Percentiles rank a stretch among this genome's conserved stretches.
These are phyloP conservation scores for Sebastes nivosus DNA, from an alignment of 2,797 vertebrate species.

Conservation along the genomic window DNA sequence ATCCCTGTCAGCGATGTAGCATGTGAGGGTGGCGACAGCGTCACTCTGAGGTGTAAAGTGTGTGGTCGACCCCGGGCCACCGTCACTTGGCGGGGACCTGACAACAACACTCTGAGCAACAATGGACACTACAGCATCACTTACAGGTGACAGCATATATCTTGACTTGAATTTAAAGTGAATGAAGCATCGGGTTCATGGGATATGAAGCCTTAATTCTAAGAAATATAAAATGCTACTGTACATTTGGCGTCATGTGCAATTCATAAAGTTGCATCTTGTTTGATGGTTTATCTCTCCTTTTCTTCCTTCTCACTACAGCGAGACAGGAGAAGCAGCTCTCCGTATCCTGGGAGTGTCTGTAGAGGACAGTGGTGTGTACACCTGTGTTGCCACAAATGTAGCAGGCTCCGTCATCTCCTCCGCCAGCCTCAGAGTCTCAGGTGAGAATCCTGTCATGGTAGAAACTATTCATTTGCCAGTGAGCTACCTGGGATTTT, in stretches of 20 bases:
- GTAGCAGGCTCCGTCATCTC: constrained; percentile 90
- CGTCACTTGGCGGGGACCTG: constrained; percentile 94
- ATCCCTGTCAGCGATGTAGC: constrained; percentile 89
- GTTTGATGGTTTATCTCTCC: not conserved
- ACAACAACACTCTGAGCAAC: constrained; percentile 88
- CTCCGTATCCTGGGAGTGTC: constrained; percentile 89
- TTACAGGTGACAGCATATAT: constrained; percentile 83
- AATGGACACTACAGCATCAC: constrained; percentile 90
- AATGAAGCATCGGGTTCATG: not conserved
- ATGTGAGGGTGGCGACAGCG: constrained; percentile 92
- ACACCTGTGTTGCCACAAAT: constrained; percentile 93
- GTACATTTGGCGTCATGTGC: too few species aligned
- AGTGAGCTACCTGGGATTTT: not conserved
- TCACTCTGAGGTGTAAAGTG: constrained; percentile 93
- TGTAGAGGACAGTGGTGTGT: constrained; percentile 90
- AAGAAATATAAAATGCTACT: not conserved
- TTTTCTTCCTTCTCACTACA: constrained; percentile 55
- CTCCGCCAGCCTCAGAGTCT: constrained; percentile 90
- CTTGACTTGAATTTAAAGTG: too few species aligned
- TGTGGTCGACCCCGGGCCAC: constrained; percentile 92
- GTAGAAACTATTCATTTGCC: not conserved
- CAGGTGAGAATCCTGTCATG: constrained; percentile 81
- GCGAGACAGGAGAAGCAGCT: constrained; percentile 92
- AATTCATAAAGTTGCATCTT: too few species aligned
- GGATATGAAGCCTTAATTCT: not conserved